phyloP scores from a whole-genome alignment of 2,113 vertebrate genomes.

The Neofelis nebulosa region DNA sequence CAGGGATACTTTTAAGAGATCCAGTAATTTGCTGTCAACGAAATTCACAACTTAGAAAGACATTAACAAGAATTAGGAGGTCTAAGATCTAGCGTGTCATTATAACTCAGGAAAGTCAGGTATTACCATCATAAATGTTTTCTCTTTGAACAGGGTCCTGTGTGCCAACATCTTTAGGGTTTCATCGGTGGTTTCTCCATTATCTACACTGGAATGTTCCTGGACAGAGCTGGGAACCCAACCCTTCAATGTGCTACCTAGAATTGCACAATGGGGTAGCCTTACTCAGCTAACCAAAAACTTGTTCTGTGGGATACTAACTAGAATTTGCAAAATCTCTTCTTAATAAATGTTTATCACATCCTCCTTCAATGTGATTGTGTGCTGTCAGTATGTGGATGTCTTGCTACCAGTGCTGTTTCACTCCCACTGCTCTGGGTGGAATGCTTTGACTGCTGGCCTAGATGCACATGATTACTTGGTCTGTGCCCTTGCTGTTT shows the following conservation, averaged over 20 bases:
- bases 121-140: not conserved
- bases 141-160: not conserved
- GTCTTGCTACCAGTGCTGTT: not conserved
- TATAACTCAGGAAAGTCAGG: not conserved
- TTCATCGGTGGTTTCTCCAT: not conserved
- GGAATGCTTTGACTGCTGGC: not conserved
- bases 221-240: not conserved
- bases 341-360: not conserved
- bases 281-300: constrained; percentile 10
- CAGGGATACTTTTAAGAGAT: not conserved
- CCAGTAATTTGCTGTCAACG: not conserved
- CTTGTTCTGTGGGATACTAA: not conserved
- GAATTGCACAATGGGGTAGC: not conserved
- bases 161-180: not conserved
- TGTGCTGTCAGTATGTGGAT: not conserved
- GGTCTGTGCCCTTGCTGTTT: not conserved
- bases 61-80: not conserved
- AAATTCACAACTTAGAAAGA: not conserved
- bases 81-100: not conserved
- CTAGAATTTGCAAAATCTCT: not conserved
- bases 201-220: not conserved
- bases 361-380: not conserved
- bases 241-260: not conserved
- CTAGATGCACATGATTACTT: not conserved
- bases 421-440: not conserved